A percentile compares a stretch with the other conserved stretches of the same genome.
phyloP scores from a whole-genome alignment of 2,113 vertebrate genomes.

The Eulemur macaco region DNA sequence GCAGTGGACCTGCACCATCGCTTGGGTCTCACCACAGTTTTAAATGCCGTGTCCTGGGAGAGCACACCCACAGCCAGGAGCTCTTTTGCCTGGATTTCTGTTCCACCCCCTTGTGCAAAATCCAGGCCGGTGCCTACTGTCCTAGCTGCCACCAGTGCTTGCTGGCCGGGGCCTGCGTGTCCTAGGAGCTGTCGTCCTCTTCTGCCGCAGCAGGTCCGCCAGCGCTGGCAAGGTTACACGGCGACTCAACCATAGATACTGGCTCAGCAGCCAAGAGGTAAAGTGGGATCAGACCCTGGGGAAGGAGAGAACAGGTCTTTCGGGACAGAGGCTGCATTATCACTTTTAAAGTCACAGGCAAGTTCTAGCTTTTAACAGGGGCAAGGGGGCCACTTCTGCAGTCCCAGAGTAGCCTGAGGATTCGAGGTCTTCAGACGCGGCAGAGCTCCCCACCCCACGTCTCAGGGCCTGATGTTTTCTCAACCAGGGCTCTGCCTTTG shows the following conservation, averaged over 20 bases:
- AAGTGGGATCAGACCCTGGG: not conserved
- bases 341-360: constrained; percentile 7
- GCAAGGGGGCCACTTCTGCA: not conserved
- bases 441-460: not conserved
- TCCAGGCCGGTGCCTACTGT: not conserved
- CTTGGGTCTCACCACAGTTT: not conserved
- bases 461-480: not conserved
- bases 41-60: not conserved
- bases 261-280: not conserved
- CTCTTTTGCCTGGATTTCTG: constrained; percentile 13
- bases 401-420: not conserved
- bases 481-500: not conserved
- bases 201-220: not conserved
- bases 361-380: not conserved
- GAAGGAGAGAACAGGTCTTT: not conserved
- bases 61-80: not conserved
- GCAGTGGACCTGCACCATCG: not conserved
- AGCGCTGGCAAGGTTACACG: not conserved
- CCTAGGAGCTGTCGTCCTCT: not conserved
- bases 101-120: not conserved
- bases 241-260: not conserved
- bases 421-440: not conserved
- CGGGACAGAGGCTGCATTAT: not conserved
- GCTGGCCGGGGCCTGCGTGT: not conserved
- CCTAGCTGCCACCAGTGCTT: not conserved